phyloP scores from a whole-genome alignment of 2,888 invertebrate genomes.

The Yponomeuta malinellus region DNA sequence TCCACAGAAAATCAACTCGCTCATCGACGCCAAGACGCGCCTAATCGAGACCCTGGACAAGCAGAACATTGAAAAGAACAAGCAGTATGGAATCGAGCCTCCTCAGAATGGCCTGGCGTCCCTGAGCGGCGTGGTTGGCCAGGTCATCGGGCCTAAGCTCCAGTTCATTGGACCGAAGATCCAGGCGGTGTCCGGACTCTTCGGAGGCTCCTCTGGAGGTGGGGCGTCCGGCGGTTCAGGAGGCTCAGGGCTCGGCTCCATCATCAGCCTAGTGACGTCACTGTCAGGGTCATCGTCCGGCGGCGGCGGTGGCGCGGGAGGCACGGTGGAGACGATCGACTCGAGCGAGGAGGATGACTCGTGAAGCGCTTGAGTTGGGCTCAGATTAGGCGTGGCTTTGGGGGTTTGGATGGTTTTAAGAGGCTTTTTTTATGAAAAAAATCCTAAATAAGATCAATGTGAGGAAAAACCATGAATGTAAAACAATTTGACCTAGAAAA shows the following conservation, averaged over 20 bases:
- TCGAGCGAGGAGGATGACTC: constrained; percentile 62
- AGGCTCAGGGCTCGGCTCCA: constrained; percentile 54
- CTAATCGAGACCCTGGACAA: constrained; percentile 82
- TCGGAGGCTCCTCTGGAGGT: constrained; percentile 74
- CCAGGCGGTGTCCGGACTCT: constrained; percentile 70
- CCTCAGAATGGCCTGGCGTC: constrained; percentile 77
- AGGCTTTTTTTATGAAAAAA: no score
- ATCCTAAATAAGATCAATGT: no score
- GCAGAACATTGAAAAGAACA: constrained; percentile 84
- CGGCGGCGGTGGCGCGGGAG: constrained; percentile 46
- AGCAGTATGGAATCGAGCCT: constrained; percentile 81
- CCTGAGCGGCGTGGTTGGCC: constrained; percentile 79
- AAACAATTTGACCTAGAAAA: no score
- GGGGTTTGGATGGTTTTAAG: not conserved
- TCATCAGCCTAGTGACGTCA: constrained; percentile 64
- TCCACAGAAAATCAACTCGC: constrained; percentile 86
- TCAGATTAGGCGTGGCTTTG: not conserved
- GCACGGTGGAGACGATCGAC: constrained; percentile 61
- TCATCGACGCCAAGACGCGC: constrained; percentile 86
- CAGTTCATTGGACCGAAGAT: constrained; percentile 81
- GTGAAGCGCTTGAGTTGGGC: constrained; percentile 29
- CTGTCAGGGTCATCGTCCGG: constrained; percentile 67
- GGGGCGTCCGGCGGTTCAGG: constrained; percentile 69
- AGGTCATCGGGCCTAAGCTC: constrained; percentile 82
- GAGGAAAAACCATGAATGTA: no score